phyloP scores from a whole-genome alignment of 2,113 vertebrate species.

The Poecilia latipinna region DNA sequence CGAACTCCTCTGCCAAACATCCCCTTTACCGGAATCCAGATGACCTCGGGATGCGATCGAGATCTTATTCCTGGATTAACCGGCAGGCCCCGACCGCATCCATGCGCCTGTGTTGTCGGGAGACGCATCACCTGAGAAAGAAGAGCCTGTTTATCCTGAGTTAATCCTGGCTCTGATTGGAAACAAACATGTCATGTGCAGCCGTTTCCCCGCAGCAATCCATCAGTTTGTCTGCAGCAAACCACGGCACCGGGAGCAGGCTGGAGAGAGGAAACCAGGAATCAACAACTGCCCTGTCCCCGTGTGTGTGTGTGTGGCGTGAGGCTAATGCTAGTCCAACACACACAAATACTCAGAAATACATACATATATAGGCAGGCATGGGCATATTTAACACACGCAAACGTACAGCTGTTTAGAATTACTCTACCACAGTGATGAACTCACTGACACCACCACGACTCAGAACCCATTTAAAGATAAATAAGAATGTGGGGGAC shows the following conservation, averaged over 20 bases:
- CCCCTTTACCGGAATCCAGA: constrained; percentile 70
- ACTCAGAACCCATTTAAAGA: constrained; percentile 66
- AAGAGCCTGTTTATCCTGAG: constrained; percentile 55
- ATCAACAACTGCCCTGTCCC: constrained; percentile 63
- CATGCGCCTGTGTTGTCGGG: constrained; percentile 24
- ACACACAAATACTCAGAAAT: constrained; percentile 15
- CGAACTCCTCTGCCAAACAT: constrained; percentile 62
- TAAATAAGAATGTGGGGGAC: constrained; percentile 50
- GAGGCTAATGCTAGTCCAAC: constrained; percentile 44
- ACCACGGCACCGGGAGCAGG: constrained; percentile 59
- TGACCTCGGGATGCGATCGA: constrained; percentile 43
- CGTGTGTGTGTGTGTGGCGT: constrained; percentile 47
- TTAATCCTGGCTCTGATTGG: constrained; percentile 63
- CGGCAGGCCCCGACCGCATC: constrained; percentile 37
- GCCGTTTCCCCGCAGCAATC: constrained; percentile 59
- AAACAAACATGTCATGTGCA: constrained; percentile 69
- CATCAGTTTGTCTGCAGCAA: constrained; percentile 59
- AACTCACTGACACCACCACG: constrained; percentile 64
- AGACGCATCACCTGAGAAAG: constrained; percentile 66
- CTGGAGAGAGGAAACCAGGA: constrained; percentile 67
- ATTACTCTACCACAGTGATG: constrained; percentile 69
- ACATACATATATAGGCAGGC: constrained; percentile 29
- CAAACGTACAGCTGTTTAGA: constrained; percentile 71
- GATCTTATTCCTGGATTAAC: constrained; percentile 45
- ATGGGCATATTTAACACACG: constrained; percentile 2